Evolutionary conservation across 2,113 vertebrate species (phyloP), one percentile per base, ranked within the genome.

Genomic region (Phrynosoma platyrhinos): DNA sequence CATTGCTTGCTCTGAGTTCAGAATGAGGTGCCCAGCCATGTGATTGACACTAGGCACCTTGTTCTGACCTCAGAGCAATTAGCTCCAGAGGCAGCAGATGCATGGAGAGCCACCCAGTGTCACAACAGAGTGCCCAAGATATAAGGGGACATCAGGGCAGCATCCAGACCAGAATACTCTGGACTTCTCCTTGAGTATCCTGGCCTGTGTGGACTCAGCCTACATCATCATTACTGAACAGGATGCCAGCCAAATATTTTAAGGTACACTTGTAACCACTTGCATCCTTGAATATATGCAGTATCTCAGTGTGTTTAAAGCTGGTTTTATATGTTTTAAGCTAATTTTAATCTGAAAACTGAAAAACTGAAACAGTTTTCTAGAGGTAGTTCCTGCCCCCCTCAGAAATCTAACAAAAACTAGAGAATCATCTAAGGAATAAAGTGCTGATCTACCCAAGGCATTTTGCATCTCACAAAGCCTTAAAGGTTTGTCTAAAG

Each of bases 361-460:
- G 21, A 40, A 71, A 9, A 53, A 6, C 14, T 69, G 62, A 53
- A 36, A 66, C 47, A 58, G 18, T 36, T 53, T 76, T 71, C 32
- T 80, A 76, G 13, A 23, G 83, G 20, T 64, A 32, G 62, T 20
- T 88, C 82, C 85, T 85, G 69, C 18, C 69, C 82, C 36, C 85
- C 83, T 83, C 84, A 75, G 18, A 74, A 77, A 8, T 76, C 91
- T 85, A 89, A 88, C 82, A 32, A 68, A 85, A 87, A 23, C 32
- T 80, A 85, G 86, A 53, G 85, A 84, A 81, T 62, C 14, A 78
- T 90, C 92, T 91, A 77, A 89, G 87, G 83, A 90, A 89, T 91
- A 92, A 84, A 68, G 78, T 92, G 21, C 76, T 84, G 68, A 92
- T 64, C 75, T 80, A 64, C 83, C 85, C 87, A 91, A 92, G 91